Base-by-base conservation (phyloP, 2,797 vertebrate species). In the Cyclopterus lumpus region DNA sequence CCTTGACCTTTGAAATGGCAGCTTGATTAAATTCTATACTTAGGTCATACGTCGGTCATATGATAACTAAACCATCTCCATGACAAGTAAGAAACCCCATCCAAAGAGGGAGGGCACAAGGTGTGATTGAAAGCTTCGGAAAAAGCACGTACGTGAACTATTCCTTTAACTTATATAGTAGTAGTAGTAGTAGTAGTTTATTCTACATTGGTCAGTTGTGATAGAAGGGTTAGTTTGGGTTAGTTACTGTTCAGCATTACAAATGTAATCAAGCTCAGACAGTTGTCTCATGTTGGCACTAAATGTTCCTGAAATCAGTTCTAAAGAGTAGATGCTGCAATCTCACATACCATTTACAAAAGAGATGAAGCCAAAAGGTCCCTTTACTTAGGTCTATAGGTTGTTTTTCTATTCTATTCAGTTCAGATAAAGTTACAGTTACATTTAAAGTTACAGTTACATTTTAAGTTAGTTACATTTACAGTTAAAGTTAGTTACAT, bases 301-400 rank as follows among this genome's bases (percentile, higher is more conserved):
- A n/a, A 20, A 49, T n/a, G n/a, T n/a, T n/a, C n/a, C n/a, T n/a
- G n/a, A n/a, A 10, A 16, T 73, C 51, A 71, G 36, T 8, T 36
- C 34, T 34, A 34, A 34, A 34, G 42, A 42, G 64, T 46, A 53
- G 22, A 20, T 18, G 65, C 36, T 67, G 44, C 4, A 6, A 53
- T 53, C 24, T 15, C 44, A 24, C 24, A 22, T 34, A 71, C 64
- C 15, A n/a, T 46, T 34, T 73, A 22, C 51, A 55, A 75, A 14
- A 36, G 14, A 49, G 8, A 48, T 40, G 6, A 6, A 42, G 59
- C 26, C n/a, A 8, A 38, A 26, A 24, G 10, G 34, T 24, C 30
- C 28, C 11, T 58, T 5, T 20, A n/a, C 11, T 8, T 1, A 34
- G 28, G 3, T 10, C 40, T 73, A 54, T 74, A 34, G 46, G 22